Base-by-base conservation (phyloP, 2,113 vertebrate genomes). In the Alligator mississippiensis region DNA sequence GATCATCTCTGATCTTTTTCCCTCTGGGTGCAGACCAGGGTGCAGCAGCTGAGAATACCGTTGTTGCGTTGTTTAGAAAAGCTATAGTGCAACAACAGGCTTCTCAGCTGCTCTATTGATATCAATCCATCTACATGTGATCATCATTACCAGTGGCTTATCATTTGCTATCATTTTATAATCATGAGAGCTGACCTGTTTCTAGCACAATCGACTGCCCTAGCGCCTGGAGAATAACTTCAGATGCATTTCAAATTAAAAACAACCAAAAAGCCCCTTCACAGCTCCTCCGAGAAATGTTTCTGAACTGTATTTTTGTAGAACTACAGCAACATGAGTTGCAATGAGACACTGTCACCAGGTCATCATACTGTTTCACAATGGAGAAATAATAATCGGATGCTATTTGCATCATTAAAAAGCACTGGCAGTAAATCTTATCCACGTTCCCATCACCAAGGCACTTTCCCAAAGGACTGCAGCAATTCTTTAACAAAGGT, bases 391-490 rank as follows among this genome's bases (percentile, higher is more conserved):
- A 88, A 62, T 3, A 0, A 61, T 58, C 80, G 75, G 57, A 70
- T 62, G 22, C 28, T 38, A 13, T 8, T 22, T 75, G 19, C 1
- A 0, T n/a, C 61, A 9, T 78, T 72, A 68, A 16, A 66, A 58
- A 68, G 22, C 3, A 1, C 12, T 80, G 1, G 9, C 5, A 3
- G 9, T 2, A 1, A n/a, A 24, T 75, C 30, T 9, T 0, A 1
- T 15, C 13, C 5, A 2, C 10, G 9, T 1, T 0, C 27, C 2
- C 19, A 14, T n/a, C 15, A 11, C 6, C 5, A 30, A 25, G 12
- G 24, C n/a, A 47, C 62, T 61, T 47, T n/a, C 9, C 57, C 77
- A 85, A 19, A 47, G 47, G n/a, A n/a, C 30, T 0, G 16, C n/a
- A 77, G 57, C 24, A 84, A 77, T 9, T 2, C 19, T 72, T 77